Evolutionary conservation across 2,888 invertebrate species (phyloP), one percentile per base, ranked within the genome.

Genomic region (Exocentrus adspersus): DNA sequence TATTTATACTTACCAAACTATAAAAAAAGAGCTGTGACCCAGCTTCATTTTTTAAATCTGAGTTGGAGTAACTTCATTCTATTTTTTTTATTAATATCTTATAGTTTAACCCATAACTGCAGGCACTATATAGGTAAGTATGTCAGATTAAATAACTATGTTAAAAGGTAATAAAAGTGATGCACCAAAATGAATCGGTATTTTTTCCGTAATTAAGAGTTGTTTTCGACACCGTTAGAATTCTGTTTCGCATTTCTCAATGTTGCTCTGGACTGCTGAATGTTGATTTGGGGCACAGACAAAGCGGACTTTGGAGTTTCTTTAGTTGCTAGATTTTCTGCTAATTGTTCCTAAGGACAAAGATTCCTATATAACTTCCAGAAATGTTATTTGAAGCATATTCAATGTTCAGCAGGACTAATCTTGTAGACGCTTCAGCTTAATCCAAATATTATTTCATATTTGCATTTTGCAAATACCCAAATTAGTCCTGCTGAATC

Each of bases 331-430:
- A 77, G 67, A 19, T 75, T 70, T 66, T 77, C 67, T 28, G 78
- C 76, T 48, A 77, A 63, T 45, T 78, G 74, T 57, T 79, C 78
- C 80, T 80, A 66, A 2, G 73, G 74, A 2, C 52, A 64, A 64
- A 41, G 12, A n/a, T 60, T 51, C 7, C n/a, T 45, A 17, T 9
- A 32, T n/a, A n/a, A n/a, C n/a, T n/a, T n/a, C n/a, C n/a, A n/a
- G n/a, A n/a, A n/a, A n/a, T n/a, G n/a, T n/a, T n/a, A n/a, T n/a
- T n/a, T n/a, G n/a, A n/a, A n/a, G n/a, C n/a, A n/a, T n/a, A n/a
- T n/a, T n/a, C n/a, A n/a, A n/a, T n/a, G n/a, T n/a, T n/a, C n/a
- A n/a, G n/a, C n/a, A n/a, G n/a, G n/a, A n/a, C n/a, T n/a, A n/a
- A n/a, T n/a, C n/a, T n/a, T n/a, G n/a, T n/a, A n/a, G n/a, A n/a